Percentiles rank a stretch among this genome's conserved stretches.
phyloP scores from a whole-genome alignment of 2,888 invertebrate species.

The Ptychoptera contaminata region DNA sequence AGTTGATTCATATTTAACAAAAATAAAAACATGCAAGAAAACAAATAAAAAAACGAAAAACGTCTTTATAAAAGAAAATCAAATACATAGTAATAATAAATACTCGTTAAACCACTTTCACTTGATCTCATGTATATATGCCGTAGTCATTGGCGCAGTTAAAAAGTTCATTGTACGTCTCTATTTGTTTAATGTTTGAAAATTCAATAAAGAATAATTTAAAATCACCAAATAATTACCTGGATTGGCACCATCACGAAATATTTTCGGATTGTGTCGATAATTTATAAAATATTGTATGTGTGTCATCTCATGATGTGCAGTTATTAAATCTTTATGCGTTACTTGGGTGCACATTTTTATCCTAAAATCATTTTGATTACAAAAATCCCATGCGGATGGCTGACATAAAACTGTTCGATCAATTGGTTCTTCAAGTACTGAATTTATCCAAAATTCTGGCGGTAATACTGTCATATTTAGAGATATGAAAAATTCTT shows the following conservation, averaged over 20 bases:
- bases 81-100: no score
- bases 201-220: neutral
- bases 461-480: constrained; percentile 75
- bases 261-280: constrained; percentile 66
- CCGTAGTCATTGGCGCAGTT: no score
- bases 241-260: constrained; percentile 85
- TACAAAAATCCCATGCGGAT: constrained; percentile 90
- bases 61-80: no score
- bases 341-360: constrained; percentile 78
- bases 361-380: constrained; percentile 65
- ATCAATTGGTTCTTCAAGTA: constrained; percentile 65
- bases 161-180: neutral
- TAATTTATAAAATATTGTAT: constrained; percentile 80
- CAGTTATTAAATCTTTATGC: constrained; percentile 73
- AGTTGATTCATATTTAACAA: no score
- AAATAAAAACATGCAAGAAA: no score
- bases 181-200: neutral
- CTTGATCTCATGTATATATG: no score
- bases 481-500: constrained; percentile 81
- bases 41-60: no score
- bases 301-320: constrained; percentile 87
- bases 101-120: no score
- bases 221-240: constrained; percentile 33
- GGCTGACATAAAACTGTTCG: constrained; percentile 72
- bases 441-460: constrained; percentile 77